A percentile compares a stretch with the other conserved stretches of the same genome.
phyloP scores from a whole-genome alignment of 92 coral and sea anemone species.

The Zoanthus gigantus region DNA sequence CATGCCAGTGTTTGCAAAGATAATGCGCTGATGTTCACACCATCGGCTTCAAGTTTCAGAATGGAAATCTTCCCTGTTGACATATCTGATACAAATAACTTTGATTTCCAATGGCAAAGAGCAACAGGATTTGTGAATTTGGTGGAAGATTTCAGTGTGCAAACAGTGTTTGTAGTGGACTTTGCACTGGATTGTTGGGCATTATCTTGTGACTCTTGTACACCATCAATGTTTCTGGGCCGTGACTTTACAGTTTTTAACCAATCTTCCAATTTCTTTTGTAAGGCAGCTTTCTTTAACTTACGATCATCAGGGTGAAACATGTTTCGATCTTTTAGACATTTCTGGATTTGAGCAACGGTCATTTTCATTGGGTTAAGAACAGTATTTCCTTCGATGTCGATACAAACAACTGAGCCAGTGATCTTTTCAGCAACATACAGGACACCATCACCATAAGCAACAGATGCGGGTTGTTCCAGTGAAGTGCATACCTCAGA shows the following conservation, averaged over 20 bases:
- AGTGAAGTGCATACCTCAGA: constrained; percentile 38
- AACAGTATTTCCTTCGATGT: constrained; percentile 43
- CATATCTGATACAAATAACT: constrained; percentile 51
- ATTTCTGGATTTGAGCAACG: constrained; percentile 42
- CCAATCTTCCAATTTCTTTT: constrained; percentile 51
- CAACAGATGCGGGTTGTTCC: constrained; percentile 33
- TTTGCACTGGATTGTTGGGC: constrained; percentile 48
- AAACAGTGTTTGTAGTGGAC: constrained; percentile 50
- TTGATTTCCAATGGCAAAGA: constrained; percentile 49
- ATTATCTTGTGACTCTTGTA: constrained; percentile 39
- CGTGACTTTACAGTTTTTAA: constrained; percentile 47
- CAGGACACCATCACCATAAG: constrained; percentile 44
- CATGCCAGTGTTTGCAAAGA: constrained; percentile 50
- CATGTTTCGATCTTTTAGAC: constrained; percentile 47
- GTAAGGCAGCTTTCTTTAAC: constrained; percentile 50
- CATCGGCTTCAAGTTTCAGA: constrained; percentile 49
- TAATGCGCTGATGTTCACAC: constrained; percentile 53
- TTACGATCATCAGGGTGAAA: constrained; percentile 46
- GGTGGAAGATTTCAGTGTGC: constrained; percentile 51
- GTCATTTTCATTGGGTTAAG: constrained; percentile 51
- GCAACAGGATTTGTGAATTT: constrained; percentile 47
- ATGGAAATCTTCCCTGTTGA: constrained; percentile 48
- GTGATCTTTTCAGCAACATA: constrained; percentile 41
- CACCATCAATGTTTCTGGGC: constrained; percentile 32
- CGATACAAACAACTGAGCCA: constrained; percentile 37